A percentile compares a stretch with the other conserved stretches of the same genome.
phyloP scores from a whole-genome alignment of 2,797 vertebrate genomes.

The Sebastes iracundus region DNA sequence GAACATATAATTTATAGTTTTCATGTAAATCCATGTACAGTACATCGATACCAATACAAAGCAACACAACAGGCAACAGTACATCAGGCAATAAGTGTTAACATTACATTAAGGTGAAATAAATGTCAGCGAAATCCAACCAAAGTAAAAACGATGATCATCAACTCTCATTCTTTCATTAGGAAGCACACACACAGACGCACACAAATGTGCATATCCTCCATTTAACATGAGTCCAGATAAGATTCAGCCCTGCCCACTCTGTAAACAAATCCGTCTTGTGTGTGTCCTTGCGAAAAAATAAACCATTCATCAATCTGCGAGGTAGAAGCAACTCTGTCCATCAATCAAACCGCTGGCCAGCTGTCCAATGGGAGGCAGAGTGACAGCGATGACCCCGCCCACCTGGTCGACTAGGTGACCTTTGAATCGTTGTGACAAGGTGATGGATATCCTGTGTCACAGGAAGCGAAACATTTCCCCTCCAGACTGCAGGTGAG shows the following conservation, averaged over 20 bases:
- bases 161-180: neutral
- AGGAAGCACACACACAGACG: neutral
- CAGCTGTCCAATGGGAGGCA: conserved; percentile 44
- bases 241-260: conserved; percentile 1
- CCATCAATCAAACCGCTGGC: conserved; percentile 60
- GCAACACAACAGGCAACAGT: neutral
- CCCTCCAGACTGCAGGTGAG: conserved; percentile 18
- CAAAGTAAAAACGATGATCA: neutral
- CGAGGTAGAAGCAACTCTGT: conserved; percentile 21
- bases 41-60: neutral
- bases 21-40: neutral
- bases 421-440: conserved; percentile 47
- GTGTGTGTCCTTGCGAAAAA: conserved; percentile 44
- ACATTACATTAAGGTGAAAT: neutral
- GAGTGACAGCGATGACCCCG: conserved; percentile 44
- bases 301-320: conserved; percentile 60
- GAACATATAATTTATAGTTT: neutral
- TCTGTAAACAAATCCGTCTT: conserved; percentile 37
- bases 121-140: neutral
- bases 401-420: conserved; percentile 52
- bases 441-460: conserved; percentile 53
- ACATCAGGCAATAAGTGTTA: neutral
- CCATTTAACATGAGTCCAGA: neutral
- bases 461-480: conserved; percentile 41
- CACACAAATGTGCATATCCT: neutral